These are phyloP conservation scores for Diadophis punctatus DNA, from an alignment of 2,113 vertebrate genomes.

Conservation along the genomic window DNA sequence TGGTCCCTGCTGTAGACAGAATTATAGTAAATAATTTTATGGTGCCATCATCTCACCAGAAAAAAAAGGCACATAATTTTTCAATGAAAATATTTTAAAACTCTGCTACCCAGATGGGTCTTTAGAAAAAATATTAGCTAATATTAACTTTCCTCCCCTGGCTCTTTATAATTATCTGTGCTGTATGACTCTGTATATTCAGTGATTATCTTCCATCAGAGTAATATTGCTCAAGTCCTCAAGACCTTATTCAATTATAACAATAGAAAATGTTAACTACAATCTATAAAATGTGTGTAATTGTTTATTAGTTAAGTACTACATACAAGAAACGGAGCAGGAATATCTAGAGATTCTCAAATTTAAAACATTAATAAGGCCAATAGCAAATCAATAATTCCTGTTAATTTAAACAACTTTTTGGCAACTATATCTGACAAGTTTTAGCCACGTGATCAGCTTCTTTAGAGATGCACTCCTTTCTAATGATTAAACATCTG, in stretches of 20 bases:
- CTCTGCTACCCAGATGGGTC: background rate
- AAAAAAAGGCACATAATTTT: conserved; percentile 15
- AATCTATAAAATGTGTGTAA: conserved; percentile 31
- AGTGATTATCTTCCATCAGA: conserved; percentile 24
- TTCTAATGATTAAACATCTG: background rate
- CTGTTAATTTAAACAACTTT: background rate
- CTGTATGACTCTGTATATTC: conserved; percentile 1
- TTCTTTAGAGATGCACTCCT: background rate
- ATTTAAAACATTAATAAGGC: conserved; percentile 31
- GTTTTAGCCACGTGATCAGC: background rate
- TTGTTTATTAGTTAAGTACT: conserved; percentile 41
- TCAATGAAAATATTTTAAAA: conserved; percentile 27
- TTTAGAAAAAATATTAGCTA: background rate
- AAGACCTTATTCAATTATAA: background rate
- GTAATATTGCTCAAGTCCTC: conserved; percentile 24
- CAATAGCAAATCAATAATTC: background rate
- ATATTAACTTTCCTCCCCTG: conserved; percentile 25
- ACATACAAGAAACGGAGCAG: conserved; percentile 19
- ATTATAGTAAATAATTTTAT: background rate
- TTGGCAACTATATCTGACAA: background rate
- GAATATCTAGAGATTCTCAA: conserved; percentile 9
- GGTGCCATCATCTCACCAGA: background rate
- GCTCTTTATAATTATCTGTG: conserved; percentile 27
- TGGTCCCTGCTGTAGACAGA: background rate
- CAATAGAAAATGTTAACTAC: conserved; percentile 37